Percentiles rank a stretch among this genome's conserved stretches.
These are phyloP conservation scores for Tapirus terrestris DNA, from an alignment of 2,113 vertebrate species.

Conservation along the genomic window DNA sequence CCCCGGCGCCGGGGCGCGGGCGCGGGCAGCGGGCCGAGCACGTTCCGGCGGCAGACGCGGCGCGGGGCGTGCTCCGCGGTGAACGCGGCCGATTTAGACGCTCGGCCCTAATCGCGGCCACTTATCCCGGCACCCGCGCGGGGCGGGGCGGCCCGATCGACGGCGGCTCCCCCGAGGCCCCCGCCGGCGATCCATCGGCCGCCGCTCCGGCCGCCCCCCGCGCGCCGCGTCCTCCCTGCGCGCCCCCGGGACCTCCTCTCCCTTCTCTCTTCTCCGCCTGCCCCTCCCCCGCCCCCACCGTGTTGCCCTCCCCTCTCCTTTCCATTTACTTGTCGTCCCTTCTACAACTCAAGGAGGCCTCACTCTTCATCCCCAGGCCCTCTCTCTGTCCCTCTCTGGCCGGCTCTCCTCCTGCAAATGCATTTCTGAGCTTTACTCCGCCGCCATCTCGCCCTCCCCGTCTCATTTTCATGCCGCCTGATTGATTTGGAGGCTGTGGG, in stretches of 20 bases:
- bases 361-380: too few relatives aligned
- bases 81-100: constrained; percentile 92
- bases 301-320: neutral
- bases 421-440: neutral
- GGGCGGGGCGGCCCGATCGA: constrained; percentile 82
- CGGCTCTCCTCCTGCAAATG: neutral
- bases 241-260: neutral
- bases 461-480: neutral
- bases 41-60: constrained; percentile 75
- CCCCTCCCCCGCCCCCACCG: too few relatives aligned
- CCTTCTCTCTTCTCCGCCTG: neutral
- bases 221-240: neutral
- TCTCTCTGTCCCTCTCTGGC: neutral
- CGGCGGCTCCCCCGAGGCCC: constrained; percentile 69
- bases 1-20: neutral
- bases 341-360: neutral
- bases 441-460: accelerated
- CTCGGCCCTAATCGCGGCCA: constrained; percentile 92
- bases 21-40: constrained; percentile 66
- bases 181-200: constrained; percentile 70
- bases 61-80: constrained; percentile 91
- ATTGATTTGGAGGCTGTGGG: neutral
- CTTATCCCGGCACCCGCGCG: constrained; percentile 88
- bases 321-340: neutral
- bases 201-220: neutral